A percentile compares a stretch with the other conserved stretches of the same genome.
Conservation (phyloP, 2,888 invertebrate genomes). For the Aelia acuminata region DNA sequence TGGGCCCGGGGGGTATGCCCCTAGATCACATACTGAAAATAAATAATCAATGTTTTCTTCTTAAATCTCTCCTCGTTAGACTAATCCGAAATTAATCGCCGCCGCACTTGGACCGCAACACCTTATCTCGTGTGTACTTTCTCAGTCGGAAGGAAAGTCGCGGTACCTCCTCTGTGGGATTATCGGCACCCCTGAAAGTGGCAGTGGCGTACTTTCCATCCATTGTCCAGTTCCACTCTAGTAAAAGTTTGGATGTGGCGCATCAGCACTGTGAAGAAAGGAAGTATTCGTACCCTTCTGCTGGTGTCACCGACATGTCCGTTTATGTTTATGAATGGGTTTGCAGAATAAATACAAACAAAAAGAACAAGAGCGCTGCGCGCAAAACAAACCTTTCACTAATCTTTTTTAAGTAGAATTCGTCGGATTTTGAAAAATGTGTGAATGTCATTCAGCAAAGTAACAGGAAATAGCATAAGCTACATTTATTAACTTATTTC, state of each 20-base stretch:
- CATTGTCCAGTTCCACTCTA: not conserved
- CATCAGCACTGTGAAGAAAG: not conserved
- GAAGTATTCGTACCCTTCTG: not conserved
- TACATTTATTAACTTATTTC: too few relatives aligned
- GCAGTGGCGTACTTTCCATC: not conserved
- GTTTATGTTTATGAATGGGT: too few relatives aligned
- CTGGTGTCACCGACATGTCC: too few relatives aligned
- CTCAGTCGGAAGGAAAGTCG: not conserved
- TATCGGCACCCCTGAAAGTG: not conserved
- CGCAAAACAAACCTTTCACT: too few relatives aligned
- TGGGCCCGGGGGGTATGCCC: too few relatives aligned
- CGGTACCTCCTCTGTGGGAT: not conserved
- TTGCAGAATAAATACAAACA: too few relatives aligned
- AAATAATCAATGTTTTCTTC: not conserved
- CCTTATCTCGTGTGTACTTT: not conserved
- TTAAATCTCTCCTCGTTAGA: not conserved
- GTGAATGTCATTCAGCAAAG: too few relatives aligned
- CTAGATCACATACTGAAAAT: not conserved
- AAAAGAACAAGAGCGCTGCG: too few relatives aligned
- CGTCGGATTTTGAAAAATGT: too few relatives aligned
- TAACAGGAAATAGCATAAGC: too few relatives aligned
- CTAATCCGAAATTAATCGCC: not conserved
- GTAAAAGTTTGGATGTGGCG: not conserved
- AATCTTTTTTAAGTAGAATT: too few relatives aligned
- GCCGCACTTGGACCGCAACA: not conserved